Conservation (phyloP, 2,888 invertebrate species). For the Athalia cordata region DNA sequence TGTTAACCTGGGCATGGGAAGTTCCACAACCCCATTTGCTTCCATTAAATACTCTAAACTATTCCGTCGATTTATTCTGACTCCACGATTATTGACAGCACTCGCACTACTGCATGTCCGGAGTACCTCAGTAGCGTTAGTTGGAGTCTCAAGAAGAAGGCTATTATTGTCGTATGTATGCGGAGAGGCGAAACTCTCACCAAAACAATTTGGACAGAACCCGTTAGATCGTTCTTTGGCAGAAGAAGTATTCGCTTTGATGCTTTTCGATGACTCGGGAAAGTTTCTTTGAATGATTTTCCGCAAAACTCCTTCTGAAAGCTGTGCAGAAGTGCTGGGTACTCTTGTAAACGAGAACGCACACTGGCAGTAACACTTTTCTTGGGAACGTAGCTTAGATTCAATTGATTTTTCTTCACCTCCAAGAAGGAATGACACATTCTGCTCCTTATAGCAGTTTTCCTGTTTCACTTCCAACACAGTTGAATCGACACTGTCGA, state of each 20-base stretch:
- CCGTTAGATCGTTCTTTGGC: conserved; percentile 52
- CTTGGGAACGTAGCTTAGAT: conserved; percentile 48
- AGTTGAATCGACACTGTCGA: conserved; percentile 52
- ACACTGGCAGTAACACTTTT: conserved; percentile 62
- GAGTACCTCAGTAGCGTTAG: conserved; percentile 85
- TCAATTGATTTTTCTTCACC: conserved; percentile 62
- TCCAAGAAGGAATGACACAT: conserved; percentile 68
- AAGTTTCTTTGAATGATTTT: conserved; percentile 70
- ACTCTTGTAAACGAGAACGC: conserved; percentile 64
- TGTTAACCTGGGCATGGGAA: conserved; percentile 77
- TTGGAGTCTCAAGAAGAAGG: conserved; percentile 81
- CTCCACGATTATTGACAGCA: conserved; percentile 47
- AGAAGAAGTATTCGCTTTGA: conserved; percentile 59
- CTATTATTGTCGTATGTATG: conserved; percentile 59
- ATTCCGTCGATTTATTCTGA: conserved; percentile 58
- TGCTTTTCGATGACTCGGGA: conserved; percentile 69
- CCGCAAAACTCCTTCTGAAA: conserved; percentile 66
- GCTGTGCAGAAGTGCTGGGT: conserved; percentile 68
- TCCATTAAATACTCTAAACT: conserved; percentile 68
- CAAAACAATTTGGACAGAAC: conserved; percentile 64
- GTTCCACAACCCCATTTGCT: conserved; percentile 74
- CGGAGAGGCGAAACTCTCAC: conserved; percentile 56
- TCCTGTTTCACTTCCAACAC: conserved; percentile 48
- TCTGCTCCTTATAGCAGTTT: conserved; percentile 52
- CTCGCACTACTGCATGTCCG: conserved; percentile 59